Evolutionary conservation across 1,140 invertebrate species (phyloP).

Genomic region (Meloidogyne exigua): DNA sequence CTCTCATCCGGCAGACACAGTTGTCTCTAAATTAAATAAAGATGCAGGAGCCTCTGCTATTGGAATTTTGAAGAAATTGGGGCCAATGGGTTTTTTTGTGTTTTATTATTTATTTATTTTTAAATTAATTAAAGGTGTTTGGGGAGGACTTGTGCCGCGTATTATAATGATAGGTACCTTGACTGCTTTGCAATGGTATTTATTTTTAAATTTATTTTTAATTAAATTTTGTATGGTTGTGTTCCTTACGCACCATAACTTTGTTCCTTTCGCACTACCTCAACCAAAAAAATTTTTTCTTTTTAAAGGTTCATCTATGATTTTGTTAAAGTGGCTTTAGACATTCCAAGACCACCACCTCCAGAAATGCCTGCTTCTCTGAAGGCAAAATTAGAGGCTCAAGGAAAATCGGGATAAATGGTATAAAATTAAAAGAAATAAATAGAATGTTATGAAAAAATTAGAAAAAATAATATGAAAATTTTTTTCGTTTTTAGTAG

Average conservation of each 20-base stretch:
- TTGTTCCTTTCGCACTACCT: neutral
- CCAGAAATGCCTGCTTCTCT: constrained; percentile 95
- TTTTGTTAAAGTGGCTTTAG: constrained; percentile 70
- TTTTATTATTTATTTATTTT: constrained; percentile 12
- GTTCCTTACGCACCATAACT: neutral
- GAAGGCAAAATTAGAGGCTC: constrained; percentile 74
- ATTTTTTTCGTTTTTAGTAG: neutral
- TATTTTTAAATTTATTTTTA: constrained; percentile 8
- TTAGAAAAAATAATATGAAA: neutral
- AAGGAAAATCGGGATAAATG: neutral
- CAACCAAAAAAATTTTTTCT: too few species aligned
- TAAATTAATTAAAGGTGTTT: constrained; percentile 71
- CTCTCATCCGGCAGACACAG: constrained; percentile 96
- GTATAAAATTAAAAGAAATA: neutral
- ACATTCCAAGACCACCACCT: constrained; percentile 93
- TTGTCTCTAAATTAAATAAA: constrained; percentile 98
- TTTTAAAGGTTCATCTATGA: constrained; percentile 85
- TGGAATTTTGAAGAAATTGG: constrained; percentile 74
- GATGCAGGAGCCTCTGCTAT: constrained; percentile 78
- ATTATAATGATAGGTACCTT: constrained; percentile 99
- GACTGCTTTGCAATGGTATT: constrained; percentile 88
- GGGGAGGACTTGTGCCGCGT: constrained; percentile 93
- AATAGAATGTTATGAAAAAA: neutral
- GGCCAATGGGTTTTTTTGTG: constrained; percentile 68
- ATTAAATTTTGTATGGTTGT: neutral